Base-by-base conservation (phyloP, 2,888 invertebrate genomes). In the Drosophila fulvimacula region DNA sequence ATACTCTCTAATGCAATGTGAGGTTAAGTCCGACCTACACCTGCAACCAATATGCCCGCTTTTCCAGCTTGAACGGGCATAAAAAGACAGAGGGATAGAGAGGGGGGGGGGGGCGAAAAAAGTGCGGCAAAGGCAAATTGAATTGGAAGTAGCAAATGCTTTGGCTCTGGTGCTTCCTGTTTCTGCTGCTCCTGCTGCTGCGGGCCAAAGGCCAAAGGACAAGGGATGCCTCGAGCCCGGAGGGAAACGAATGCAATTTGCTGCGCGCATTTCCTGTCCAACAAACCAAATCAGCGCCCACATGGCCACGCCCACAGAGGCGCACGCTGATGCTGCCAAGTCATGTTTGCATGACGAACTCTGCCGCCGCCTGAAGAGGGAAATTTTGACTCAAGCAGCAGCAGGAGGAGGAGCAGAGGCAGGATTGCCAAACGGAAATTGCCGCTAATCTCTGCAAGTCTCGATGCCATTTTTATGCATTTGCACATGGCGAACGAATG, bases 331-430 rank as follows among this genome's bases (percentile, higher is more conserved):
- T 38, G n/a, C 70, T 80, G 87, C 73, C 84, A 87, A 87, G 82
- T 87, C 87, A 87, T 83, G 87, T 83, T 87, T 84, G 84, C 83
- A 78, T 83, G 87, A 87, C 84, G 78, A 82, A 87, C 69, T 80
- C 84, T 46, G 13, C 44, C 70, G 24, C 52, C 57, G 56, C 51
- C 53, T 53, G 55, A 68, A 61, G 78, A 72, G 82, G 30, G 17
- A 27, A 32, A 63, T 30, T 69, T 57, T 52, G 15, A 24, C 51
- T 48, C 30, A 66, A 51, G 27, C 0, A 51, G 38, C 2, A n/a
- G 10, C 10, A 27, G 13, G 21, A 32, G 30, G 56, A 17, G 46
- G 17, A 49, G 49, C 5, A 53, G 34, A 42, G 41, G 60, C 36
- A 15, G 5, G 38, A 55, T 48, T 51, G 30, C 53, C 64, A 61